A percentile compares a stretch with the other conserved stretches of the same genome.
phyloP scores from a whole-genome alignment of 2,113 vertebrate species.

The Cathartes aura region DNA sequence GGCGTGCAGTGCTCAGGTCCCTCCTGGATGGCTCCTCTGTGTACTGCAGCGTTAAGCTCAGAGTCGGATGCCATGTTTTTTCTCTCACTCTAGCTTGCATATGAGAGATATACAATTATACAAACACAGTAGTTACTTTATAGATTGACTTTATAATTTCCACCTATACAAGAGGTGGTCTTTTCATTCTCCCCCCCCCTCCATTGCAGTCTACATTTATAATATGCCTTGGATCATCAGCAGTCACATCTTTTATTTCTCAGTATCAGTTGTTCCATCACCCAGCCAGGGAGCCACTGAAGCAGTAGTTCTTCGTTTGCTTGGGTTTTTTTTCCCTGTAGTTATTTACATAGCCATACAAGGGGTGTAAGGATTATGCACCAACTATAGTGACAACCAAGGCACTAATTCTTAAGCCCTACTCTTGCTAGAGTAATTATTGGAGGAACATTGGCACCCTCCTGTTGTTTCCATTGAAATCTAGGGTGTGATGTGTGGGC shows the following conservation, averaged over 20 bases:
- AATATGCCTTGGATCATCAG: not conserved
- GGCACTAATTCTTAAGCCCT: not conserved
- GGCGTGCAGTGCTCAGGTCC: fast-evolving
- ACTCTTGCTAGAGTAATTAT: not conserved
- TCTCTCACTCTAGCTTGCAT: not conserved
- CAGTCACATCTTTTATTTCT: not conserved
- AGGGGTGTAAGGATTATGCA: not conserved
- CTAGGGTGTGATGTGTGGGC: not conserved
- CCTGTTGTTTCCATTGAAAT: not conserved
- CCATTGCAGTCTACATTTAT: not conserved
- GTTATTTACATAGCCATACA: not conserved
- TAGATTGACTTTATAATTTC: not conserved
- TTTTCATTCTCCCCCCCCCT: not conserved
- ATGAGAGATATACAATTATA: not conserved
- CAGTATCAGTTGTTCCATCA: not conserved
- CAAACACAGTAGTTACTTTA: not conserved
- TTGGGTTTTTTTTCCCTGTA: not conserved
- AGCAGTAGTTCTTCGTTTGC: not conserved
- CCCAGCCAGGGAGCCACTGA: not conserved
- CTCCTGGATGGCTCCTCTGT: not conserved
- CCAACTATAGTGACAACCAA: not conserved
- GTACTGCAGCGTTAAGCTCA: not conserved
- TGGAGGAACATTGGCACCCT: not conserved
- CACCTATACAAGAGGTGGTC: not conserved
- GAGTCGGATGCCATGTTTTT: not conserved